phyloP scores from a whole-genome alignment of 2,888 invertebrate genomes.

The Torymus texanus region DNA sequence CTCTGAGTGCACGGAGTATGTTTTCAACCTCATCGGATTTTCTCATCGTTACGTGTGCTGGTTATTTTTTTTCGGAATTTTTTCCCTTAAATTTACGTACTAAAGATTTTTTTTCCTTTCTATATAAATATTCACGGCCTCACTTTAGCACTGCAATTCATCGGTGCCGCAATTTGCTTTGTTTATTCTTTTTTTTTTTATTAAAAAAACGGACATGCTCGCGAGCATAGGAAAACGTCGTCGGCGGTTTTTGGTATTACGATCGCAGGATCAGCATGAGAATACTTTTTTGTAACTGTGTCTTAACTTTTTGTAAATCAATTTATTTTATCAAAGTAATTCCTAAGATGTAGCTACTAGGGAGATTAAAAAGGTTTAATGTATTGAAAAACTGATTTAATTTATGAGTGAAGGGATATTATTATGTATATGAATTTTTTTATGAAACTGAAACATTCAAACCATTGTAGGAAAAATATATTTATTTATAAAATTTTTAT shows the following conservation, averaged over 20 bases:
- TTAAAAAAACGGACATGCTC: conserved; percentile 36
- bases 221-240: conserved; percentile 36
- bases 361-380: too few species aligned
- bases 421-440: too few species aligned
- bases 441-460: too few species aligned
- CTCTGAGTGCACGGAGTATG: conserved; percentile 15
- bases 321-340: conserved; percentile 17
- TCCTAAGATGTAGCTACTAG: neutral
- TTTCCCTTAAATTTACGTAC: neutral
- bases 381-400: too few species aligned
- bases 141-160: neutral
- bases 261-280: neutral
- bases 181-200: conserved; percentile 3
- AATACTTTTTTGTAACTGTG: too few species aligned
- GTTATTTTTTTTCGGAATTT: conserved; percentile 8
- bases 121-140: neutral
- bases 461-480: too few species aligned
- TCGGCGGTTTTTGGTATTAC: conserved; percentile 13
- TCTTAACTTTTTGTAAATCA: too few species aligned
- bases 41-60: neutral
- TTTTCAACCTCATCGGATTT: neutral
- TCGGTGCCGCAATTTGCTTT: neutral
- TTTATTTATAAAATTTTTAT: too few species aligned
- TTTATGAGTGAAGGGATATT: too few species aligned
- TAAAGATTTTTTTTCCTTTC: neutral